Evolutionary conservation across 2,113 vertebrate species (phyloP).

Genomic region (Azemiops feae): DNA sequence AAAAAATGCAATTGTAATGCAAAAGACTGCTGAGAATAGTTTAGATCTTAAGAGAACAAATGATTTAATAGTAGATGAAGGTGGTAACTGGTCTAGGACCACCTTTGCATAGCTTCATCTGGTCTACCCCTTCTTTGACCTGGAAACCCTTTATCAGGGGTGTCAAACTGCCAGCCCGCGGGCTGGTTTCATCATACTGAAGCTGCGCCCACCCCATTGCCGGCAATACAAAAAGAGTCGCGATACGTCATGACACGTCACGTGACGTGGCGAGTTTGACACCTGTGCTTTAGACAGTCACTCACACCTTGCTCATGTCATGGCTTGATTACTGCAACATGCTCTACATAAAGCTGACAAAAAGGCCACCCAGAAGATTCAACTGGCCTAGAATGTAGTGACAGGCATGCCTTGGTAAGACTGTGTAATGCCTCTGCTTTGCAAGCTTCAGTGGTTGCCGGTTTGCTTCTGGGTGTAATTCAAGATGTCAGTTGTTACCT

Average conservation of each 20-base stretch:
- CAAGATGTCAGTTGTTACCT: background rate
- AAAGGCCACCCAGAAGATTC: background rate
- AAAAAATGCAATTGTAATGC: background rate
- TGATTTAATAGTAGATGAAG: background rate
- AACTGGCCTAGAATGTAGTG: background rate
- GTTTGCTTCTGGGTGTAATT: background rate
- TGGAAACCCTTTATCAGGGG: too few relatives aligned
- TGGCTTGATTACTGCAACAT: background rate
- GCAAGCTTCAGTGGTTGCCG: background rate
- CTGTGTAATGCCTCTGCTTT: background rate
- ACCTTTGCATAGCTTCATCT: background rate
- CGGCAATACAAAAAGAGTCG: too few relatives aligned
- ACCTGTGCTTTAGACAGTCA: background rate
- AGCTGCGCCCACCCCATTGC: too few relatives aligned
- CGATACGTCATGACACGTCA: too few relatives aligned
- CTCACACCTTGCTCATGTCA: background rate
- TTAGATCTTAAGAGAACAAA: background rate
- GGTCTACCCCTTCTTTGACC: background rate
- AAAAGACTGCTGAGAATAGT: background rate
- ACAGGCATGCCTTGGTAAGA: background rate
- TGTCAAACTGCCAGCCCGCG: too few relatives aligned
- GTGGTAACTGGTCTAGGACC: background rate
- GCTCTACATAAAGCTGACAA: background rate
- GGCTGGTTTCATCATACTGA: too few relatives aligned
- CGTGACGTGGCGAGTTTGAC: too few relatives aligned